Percentiles rank a stretch among this genome's conserved stretches.
These are phyloP conservation scores for Rana temporaria DNA, from an alignment of 2,113 vertebrate genomes.

Conservation along the genomic window DNA sequence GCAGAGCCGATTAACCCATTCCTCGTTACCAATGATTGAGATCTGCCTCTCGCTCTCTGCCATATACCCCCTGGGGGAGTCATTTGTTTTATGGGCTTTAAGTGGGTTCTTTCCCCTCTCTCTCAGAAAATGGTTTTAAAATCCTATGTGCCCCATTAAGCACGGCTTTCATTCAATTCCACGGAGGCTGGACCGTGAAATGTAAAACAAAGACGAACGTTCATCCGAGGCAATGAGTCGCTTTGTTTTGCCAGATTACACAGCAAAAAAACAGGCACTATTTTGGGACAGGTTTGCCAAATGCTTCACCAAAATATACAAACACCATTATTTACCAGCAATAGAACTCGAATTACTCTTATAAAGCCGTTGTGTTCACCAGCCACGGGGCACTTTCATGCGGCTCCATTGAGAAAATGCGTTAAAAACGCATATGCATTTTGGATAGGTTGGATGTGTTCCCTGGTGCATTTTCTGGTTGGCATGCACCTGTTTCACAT, in stretches of 20 bases:
- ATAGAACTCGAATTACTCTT: no score
- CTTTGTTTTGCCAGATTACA: slow-evolving; percentile 32
- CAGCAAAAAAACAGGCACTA: slow-evolving; percentile 11
- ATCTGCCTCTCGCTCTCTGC: background rate
- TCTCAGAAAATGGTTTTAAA: background rate
- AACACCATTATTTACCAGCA: no score
- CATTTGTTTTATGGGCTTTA: slow-evolving; percentile 24
- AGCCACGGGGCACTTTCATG: no score
- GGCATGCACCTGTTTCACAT: no score
- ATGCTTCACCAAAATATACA: background rate
- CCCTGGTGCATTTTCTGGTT: no score
- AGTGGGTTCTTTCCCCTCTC: background rate
- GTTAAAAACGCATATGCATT: no score
- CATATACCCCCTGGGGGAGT: slow-evolving; percentile 8
- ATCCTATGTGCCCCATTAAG: slow-evolving; percentile 39
- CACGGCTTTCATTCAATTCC: slow-evolving; percentile 50
- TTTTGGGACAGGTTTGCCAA: background rate
- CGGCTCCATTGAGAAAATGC: no score
- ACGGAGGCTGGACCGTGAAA: slow-evolving; percentile 43
- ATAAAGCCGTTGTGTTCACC: no score
- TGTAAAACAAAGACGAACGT: slow-evolving; percentile 50
- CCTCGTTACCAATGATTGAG: slow-evolving; percentile 9
- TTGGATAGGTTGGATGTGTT: no score
- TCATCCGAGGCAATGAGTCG: slow-evolving; percentile 23
- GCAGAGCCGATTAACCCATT: background rate